These are phyloP conservation scores for Stegana nigrithorax DNA, from an alignment of 2,888 invertebrate species.

Conservation along the genomic window DNA sequence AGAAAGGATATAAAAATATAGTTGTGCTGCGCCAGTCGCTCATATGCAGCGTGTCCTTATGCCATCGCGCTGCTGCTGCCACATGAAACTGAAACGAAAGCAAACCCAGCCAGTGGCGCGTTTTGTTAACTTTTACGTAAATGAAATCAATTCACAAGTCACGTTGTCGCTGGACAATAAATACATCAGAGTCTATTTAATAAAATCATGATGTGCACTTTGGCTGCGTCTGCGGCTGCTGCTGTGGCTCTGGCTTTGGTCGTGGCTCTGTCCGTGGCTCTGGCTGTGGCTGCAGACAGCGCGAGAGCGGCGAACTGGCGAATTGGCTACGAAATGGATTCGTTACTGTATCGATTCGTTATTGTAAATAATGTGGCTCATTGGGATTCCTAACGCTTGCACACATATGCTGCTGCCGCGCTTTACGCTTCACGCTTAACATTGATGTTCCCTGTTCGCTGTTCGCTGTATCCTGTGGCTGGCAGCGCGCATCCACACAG, in stretches of 20 bases:
- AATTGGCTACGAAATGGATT: too few relatives aligned
- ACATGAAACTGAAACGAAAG: slow-evolving; percentile 4
- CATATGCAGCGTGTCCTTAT: too few relatives aligned
- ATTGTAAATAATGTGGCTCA: slow-evolving; percentile 48
- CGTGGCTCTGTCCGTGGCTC: too few relatives aligned
- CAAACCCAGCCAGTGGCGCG: slow-evolving; percentile 18
- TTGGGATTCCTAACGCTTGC: slow-evolving; percentile 45
- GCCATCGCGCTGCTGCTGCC: slow-evolving; percentile 24
- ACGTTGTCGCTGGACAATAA: slow-evolving; percentile 67
- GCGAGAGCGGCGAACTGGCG: too few relatives aligned
- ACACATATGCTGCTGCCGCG: neutral
- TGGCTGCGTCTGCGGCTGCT: too few relatives aligned
- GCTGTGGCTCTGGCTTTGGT: too few relatives aligned
- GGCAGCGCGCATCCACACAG: neutral
- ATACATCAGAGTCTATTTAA: slow-evolving; percentile 67
- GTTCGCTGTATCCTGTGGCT: neutral
- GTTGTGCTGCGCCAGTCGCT: slow-evolving; percentile 22
- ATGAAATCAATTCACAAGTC: slow-evolving; percentile 67
- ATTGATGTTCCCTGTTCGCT: neutral
- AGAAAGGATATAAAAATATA: slow-evolving; percentile 35
- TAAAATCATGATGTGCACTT: slow-evolving; percentile 67
- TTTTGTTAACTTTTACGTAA: slow-evolving; percentile 62
- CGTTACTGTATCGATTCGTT: slow-evolving; percentile 32
- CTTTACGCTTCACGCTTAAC: too few relatives aligned
- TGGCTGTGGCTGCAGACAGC: too few relatives aligned